Conservation (phyloP, 2,797 vertebrate species). For the Phataginus tricuspis region DNA sequence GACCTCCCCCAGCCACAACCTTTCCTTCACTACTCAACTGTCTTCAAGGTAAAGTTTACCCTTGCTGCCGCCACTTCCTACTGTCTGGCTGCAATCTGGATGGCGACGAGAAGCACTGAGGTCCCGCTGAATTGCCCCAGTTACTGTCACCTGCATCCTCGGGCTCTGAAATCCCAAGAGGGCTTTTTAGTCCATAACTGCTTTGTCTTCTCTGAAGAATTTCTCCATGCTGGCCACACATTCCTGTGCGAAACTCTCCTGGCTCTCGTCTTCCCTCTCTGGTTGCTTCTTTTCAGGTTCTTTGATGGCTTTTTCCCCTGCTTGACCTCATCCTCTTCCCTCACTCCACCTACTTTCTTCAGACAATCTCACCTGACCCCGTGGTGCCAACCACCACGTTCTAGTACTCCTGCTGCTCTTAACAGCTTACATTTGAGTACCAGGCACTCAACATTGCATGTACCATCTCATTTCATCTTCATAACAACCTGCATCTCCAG, state of each 20-base stretch:
- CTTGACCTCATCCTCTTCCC: not conserved
- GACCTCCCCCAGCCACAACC: not conserved
- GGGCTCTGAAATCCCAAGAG: not conserved
- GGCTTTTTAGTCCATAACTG: not conserved
- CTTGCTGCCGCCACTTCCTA: not conserved
- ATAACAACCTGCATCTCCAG: not conserved
- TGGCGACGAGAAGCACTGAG: not conserved
- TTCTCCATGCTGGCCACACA: not conserved
- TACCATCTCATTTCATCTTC: not conserved
- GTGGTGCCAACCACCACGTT: not conserved
- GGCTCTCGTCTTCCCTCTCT: not conserved
- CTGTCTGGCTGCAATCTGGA: not conserved
- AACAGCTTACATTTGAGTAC: not conserved
- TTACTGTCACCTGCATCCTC: not conserved
- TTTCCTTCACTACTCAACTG: not conserved
- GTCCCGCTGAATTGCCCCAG: not conserved
- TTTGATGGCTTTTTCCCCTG: not conserved
- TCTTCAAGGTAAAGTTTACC: not conserved
- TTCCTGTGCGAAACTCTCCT: not conserved
- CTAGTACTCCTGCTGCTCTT: not conserved
- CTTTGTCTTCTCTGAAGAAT: not conserved
- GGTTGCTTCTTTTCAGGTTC: not conserved
- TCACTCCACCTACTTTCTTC: not conserved
- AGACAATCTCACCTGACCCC: not conserved
- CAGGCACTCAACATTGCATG: no score